These are phyloP conservation scores for Cephonodes hylas DNA, from an alignment of 2,888 invertebrate genomes.

Conservation along the genomic window DNA sequence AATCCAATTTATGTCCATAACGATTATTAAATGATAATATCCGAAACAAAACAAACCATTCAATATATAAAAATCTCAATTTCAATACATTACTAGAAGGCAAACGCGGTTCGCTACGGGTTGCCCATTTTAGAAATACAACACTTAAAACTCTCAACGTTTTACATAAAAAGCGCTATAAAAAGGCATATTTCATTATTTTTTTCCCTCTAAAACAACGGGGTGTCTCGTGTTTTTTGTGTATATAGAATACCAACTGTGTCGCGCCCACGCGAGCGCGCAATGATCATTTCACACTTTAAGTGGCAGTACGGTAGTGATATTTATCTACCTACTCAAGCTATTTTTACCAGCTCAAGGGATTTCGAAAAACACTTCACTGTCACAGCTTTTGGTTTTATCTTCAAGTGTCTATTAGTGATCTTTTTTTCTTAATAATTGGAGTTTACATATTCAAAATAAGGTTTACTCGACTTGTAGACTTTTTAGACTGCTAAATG, in stretches of 20 bases:
- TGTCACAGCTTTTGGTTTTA: not conserved
- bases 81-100: conserved; percentile 36
- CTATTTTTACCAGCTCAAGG: conserved; percentile 53
- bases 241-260: conserved; percentile 61
- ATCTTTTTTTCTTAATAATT: too few species aligned
- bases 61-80: conserved; percentile 32
- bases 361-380: conserved; percentile 10
- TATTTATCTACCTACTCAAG: conserved; percentile 55
- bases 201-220: conserved; percentile 76
- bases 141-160: conserved; percentile 64
- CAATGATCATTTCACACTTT: conserved; percentile 76
- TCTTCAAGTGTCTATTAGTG: not conserved
- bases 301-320: conserved; percentile 71
- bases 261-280: conserved; percentile 63
- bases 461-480: too few species aligned
- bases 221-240: conserved; percentile 76
- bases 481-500: too few species aligned
- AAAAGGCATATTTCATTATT: conserved; percentile 76
- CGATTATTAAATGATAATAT: conserved; percentile 37
- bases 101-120: conserved; percentile 47
- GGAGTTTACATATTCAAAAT: too few species aligned
- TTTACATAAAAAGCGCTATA: conserved; percentile 68
- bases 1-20: not conserved
- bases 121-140: conserved; percentile 57
- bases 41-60: conserved; percentile 30